Percentiles rank a stretch among this genome's conserved stretches.
Evolutionary conservation across 2,888 invertebrate genomes (phyloP).

Genomic region (Sceliomorpha sp.): DNA sequence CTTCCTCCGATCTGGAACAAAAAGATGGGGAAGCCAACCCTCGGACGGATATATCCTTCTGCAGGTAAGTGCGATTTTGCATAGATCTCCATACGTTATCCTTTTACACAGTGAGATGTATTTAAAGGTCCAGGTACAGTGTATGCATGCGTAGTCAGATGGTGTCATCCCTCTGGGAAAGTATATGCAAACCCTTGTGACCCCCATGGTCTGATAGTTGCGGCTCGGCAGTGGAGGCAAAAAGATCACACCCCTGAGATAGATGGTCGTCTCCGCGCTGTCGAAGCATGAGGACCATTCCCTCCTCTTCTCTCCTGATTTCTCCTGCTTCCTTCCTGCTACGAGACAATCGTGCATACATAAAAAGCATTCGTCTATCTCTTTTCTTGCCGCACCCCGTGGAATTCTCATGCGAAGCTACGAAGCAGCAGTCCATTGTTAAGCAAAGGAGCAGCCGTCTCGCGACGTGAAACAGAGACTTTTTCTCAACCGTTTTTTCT

Average conservation of each 20-base stretch:
- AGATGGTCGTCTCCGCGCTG: constrained; percentile 66
- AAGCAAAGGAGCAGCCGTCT: constrained; percentile 75
- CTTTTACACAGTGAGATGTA: constrained; percentile 64
- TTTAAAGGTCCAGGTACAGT: constrained; percentile 78
- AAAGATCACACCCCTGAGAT: constrained; percentile 79
- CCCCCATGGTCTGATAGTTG: constrained; percentile 66
- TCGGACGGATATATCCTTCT: constrained; percentile 69
- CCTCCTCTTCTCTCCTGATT: constrained; percentile 47
- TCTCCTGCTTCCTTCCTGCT: constrained; percentile 49
- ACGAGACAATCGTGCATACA: constrained; percentile 74
- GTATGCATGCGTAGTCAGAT: constrained; percentile 60
- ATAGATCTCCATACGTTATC: constrained; percentile 80
- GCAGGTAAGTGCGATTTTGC: constrained; percentile 79
- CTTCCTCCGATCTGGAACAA: constrained; percentile 76
- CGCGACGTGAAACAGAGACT: constrained; percentile 44
- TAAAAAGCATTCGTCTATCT: constrained; percentile 68
- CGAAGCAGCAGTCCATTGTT: constrained; percentile 67
- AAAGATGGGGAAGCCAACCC: constrained; percentile 62
- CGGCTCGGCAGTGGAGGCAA: constrained; percentile 54
- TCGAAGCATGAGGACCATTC: constrained; percentile 60
- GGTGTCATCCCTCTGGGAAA: constrained; percentile 81
- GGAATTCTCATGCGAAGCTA: constrained; percentile 63
- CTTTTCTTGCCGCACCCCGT: constrained; percentile 41
- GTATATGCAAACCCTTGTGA: constrained; percentile 80
- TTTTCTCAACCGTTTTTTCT: constrained; percentile 63